A percentile compares a stretch with the other conserved stretches of the same genome.
Evolutionary conservation across 2,888 invertebrate species (phyloP).

Genomic region (Drosophila mimica): DNA sequence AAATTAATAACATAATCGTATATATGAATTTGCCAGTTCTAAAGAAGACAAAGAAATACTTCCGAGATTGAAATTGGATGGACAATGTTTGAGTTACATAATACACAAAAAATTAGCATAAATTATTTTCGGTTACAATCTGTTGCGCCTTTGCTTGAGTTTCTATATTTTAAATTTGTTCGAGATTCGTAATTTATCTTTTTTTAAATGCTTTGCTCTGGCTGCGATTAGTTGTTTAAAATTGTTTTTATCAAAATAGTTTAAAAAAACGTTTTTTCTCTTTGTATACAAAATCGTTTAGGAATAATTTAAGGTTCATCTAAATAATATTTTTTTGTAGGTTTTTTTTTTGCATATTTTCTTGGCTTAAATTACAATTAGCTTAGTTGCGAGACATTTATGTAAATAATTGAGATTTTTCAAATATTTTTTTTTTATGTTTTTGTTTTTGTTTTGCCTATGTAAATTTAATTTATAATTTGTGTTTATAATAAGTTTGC

Average conservation of each 20-base stretch:
- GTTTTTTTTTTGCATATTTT: constrained; percentile 53
- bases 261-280: constrained; percentile 29
- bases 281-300: constrained; percentile 48
- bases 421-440: constrained; percentile 55
- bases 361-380: constrained; percentile 67
- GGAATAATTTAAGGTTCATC: constrained; percentile 58
- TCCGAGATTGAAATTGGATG: constrained; percentile 50
- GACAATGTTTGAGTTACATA: constrained; percentile 44
- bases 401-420: constrained; percentile 81
- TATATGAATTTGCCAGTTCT: constrained; percentile 46
- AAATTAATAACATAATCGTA: constrained; percentile 56
- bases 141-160: constrained; percentile 39
- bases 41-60: constrained; percentile 26
- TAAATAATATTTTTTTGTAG: constrained; percentile 56
- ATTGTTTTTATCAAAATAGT: constrained; percentile 41
- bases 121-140: constrained; percentile 64
- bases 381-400: constrained; percentile 81
- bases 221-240: constrained; percentile 46
- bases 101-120: constrained; percentile 33
- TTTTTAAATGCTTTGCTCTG: constrained; percentile 69
- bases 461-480: constrained; percentile 74
- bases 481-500: constrained; percentile 35
- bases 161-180: constrained; percentile 12
- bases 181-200: not conserved
- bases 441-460: constrained; percentile 53